Evolutionary conservation across 2,888 invertebrate species (phyloP), one percentile per base, ranked within the genome.

Genomic region (Tipula confusa): DNA sequence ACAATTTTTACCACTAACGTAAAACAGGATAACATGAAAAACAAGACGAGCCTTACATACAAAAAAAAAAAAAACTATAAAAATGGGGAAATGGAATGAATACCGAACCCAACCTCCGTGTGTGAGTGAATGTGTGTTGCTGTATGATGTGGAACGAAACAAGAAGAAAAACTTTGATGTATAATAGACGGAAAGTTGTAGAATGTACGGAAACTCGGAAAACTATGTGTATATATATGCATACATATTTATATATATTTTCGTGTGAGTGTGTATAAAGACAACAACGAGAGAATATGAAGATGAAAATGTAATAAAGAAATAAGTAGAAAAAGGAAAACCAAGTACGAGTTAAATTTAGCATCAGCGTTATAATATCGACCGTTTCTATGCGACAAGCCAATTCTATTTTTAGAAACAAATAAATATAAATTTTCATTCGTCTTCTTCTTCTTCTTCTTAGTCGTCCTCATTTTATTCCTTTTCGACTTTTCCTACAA

Each of bases 301-400:
- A 64, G 24, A 64, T 7, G 24, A 64, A 64, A 64, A 64, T 9
- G n/a, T 2, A 11, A 24, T 24, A 64, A 2, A n/a, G n/a, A n/a
- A n/a, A n/a, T n/a, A n/a, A n/a, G n/a, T n/a, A n/a, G n/a, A 24
- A 64, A 64, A 64, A 24, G 7, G 24, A 64, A 64, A 64, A 64
- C 64, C 64, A 64, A 24, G 24, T 64, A 64, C 64, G 64, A 64
- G 64, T 64, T 64, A 64, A 64, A 64, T 80, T 80, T 86, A 86
- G 85, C 85, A 84, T 85, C 84, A 85, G 85, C 85, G 85, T 85
- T 85, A 85, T 84, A 84, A 86, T 86, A 86, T 86, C 85, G 86
- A 86, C 85, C 86, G 85, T 84, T 85, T 84, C 83, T 85, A 85
- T 86, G 86, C 86, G 86, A 86, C 86, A 86, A 64, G 85, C 84